Percentiles rank a stretch among this genome's conserved stretches.
Evolutionary conservation across 2,888 invertebrate genomes (phyloP).

Genomic region (Adelognathus sp.): DNA sequence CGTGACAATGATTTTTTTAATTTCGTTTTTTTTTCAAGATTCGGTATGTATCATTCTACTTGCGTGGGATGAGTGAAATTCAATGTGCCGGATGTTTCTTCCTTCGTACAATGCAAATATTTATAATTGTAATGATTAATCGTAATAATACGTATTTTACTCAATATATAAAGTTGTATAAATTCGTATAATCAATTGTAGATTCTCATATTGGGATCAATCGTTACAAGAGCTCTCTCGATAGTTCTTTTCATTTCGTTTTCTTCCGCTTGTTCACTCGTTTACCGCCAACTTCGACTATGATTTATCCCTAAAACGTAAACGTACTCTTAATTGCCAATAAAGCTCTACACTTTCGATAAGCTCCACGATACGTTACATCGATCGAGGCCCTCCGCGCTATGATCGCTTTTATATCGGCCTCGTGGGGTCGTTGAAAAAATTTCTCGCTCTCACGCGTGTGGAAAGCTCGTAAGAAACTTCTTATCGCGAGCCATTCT

Average conservation of each 20-base stretch:
- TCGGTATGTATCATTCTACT: neutral
- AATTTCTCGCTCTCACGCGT: slow-evolving; percentile 14
- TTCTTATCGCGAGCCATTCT: slow-evolving; percentile 75
- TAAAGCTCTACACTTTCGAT: slow-evolving; percentile 39
- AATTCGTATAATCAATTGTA: slow-evolving; percentile 49
- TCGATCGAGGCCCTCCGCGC: slow-evolving; percentile 9
- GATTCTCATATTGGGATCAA: slow-evolving; percentile 22
- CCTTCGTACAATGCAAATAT: slow-evolving; percentile 38
- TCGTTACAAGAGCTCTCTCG: slow-evolving; percentile 6
- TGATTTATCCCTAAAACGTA: neutral
- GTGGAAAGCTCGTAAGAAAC: slow-evolving; percentile 20
- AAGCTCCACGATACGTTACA: slow-evolving; percentile 35
- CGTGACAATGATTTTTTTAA: slow-evolving; percentile 38
- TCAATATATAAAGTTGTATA: slow-evolving; percentile 47
- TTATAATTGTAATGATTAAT: slow-evolving; percentile 24
- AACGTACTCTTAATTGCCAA: slow-evolving; percentile 20
- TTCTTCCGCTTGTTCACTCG: neutral
- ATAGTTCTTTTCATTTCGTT: neutral
- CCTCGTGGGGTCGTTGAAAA: slow-evolving; percentile 20
- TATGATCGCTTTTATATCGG: neutral
- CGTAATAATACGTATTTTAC: slow-evolving; percentile 29
- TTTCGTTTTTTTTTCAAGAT: too few species aligned
- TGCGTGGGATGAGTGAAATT: slow-evolving; percentile 40
- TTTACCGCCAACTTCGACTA: neutral
- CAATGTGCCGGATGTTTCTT: slow-evolving; percentile 37